A percentile compares a stretch with the other conserved stretches of the same genome.
These are phyloP conservation scores for Ceratothoa steindachneri DNA, from an alignment of 2,888 invertebrate genomes.

Conservation along the genomic window DNA sequence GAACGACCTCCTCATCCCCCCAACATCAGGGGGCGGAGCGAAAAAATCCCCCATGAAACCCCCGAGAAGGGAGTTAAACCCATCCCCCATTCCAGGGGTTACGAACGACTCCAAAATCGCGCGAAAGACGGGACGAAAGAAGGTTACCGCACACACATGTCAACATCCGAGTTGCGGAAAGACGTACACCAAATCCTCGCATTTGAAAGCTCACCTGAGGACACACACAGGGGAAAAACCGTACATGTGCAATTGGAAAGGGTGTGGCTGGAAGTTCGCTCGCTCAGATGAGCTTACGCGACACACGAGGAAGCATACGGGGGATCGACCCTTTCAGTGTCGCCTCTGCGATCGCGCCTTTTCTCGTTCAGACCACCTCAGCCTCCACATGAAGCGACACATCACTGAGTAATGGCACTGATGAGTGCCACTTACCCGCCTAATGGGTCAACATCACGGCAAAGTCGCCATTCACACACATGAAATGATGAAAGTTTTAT, in stretches of 20 bases:
- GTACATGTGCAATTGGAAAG: constrained; percentile 63
- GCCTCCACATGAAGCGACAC: constrained; percentile 62
- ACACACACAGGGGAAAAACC: constrained; percentile 66
- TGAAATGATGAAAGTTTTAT: no score
- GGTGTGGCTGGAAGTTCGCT: constrained; percentile 62
- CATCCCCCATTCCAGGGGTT: constrained; percentile 18
- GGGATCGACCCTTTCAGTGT: constrained; percentile 62
- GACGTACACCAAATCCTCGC: constrained; percentile 63
- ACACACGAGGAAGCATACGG: constrained; percentile 56
- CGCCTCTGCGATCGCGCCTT: constrained; percentile 60
- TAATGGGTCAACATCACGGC: no score
- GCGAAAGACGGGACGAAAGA: constrained; percentile 40
- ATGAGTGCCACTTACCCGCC: no score
- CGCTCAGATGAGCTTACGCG: constrained; percentile 59
- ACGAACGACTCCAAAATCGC: constrained; percentile 18
- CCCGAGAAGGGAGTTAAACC: neutral
- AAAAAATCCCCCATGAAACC: constrained; percentile 6
- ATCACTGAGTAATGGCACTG: constrained; percentile 38
- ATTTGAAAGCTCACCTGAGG: constrained; percentile 60
- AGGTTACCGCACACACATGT: constrained; percentile 53
- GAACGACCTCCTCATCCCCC: constrained; percentile 35
- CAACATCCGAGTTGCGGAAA: constrained; percentile 61
- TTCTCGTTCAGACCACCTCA: constrained; percentile 61
- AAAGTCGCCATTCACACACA: no score
- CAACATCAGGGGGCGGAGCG: constrained; percentile 15